Evolutionary conservation across 2,113 vertebrate species (phyloP), one percentile per base, ranked within the genome.

Genomic region (Myotis davidii): DNA sequence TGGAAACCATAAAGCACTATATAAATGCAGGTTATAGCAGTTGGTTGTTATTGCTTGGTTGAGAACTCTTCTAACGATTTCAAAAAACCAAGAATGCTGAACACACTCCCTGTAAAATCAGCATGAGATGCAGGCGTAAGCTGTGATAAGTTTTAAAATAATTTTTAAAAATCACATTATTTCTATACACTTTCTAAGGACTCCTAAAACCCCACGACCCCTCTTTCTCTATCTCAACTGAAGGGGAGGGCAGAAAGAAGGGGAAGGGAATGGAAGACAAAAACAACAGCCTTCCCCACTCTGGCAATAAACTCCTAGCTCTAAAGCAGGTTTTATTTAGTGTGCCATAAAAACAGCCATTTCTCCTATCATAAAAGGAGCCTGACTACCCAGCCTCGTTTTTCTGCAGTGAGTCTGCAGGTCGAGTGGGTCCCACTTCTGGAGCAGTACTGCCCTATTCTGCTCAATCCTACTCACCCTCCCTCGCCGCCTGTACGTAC

Each of bases 331-430:
- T 97, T 98, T 98, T 98, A 98, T 98, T 98, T 98, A 98, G 97
- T 97, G 95, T 59, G 93, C 97, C 95, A 96, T 98, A 98, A 98
- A 98, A 98, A 18, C 97, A 98, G 97, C 96, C 37, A 97, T 98
- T 98, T 98, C 97, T 98, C 97, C 98, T 96, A 97, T 98, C 98
- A 98, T 98, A 98, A 98, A 98, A 98, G 86, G 85, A 96, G 93
- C 96, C 98, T 94, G 96, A 97, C 97, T 94, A 94, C 96, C 93
- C 97, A 96, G 94, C 89, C 97, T 98, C 72, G 9, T 97, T 98
- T 98, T 97, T 98, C 96, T 97, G 96, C 96, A 96, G 96, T 56
- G 83, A 97, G 96, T 97, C 91, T 98, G 96, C 72, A 64, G 91
- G 94, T 67, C 59, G 88, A 98, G 64, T 2, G 18, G 89, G 95